phyloP scores from a whole-genome alignment of 2,113 vertebrate genomes.

The Phasianus colchicus region DNA sequence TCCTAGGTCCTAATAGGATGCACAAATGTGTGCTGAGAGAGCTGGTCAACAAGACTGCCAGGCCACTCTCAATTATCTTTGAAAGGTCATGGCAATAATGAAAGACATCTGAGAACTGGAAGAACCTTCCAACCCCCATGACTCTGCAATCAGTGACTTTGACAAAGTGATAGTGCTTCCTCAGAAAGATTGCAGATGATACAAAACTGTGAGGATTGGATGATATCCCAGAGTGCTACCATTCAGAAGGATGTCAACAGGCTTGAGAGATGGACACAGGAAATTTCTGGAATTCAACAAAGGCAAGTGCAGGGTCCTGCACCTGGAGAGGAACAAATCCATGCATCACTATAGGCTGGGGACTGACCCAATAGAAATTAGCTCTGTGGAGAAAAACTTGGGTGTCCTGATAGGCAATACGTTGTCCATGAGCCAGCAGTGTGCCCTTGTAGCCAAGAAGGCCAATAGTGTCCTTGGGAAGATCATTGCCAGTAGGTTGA shows the following conservation, averaged over 20 bases:
- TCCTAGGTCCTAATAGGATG: background rate
- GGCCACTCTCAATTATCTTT: background rate
- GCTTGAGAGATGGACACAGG: background rate
- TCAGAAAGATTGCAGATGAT: background rate
- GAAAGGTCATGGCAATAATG: background rate
- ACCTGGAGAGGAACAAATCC: background rate
- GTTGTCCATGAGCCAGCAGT: background rate
- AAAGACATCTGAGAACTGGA: background rate
- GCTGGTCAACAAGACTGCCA: background rate
- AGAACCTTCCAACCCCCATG: no score
- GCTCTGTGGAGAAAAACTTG: background rate
- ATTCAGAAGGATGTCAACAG: background rate
- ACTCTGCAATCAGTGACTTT: background rate
- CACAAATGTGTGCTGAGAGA: background rate
- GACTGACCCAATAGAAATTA: background rate
- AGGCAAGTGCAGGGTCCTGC: background rate
- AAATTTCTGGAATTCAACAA: background rate
- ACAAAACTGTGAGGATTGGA: background rate
- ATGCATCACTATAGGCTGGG: background rate
- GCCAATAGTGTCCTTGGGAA: no score
- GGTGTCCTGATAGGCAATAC: background rate
- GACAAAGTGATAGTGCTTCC: background rate
- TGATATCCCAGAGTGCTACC: background rate
- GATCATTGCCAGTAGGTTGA: background rate
- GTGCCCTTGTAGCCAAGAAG: background rate